These are phyloP conservation scores for Python bivittatus DNA, from an alignment of 2,113 vertebrate species.

Conservation along the genomic window DNA sequence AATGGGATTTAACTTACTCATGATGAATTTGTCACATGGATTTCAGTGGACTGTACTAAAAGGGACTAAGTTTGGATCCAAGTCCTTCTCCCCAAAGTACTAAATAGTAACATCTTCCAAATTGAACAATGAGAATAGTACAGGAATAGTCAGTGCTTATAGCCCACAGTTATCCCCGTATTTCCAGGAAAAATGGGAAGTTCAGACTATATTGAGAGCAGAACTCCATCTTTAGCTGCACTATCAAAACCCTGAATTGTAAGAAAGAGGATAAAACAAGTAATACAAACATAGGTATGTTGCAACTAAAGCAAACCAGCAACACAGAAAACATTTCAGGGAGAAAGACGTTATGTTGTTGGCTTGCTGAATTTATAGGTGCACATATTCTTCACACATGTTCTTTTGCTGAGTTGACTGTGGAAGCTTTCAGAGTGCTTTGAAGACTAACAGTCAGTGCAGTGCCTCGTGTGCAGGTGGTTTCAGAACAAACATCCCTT, in stretches of 20 bases:
- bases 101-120: background rate
- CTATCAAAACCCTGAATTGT: background rate
- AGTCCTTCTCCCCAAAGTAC: background rate
- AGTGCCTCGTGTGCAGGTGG: background rate
- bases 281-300: background rate
- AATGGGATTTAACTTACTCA: background rate
- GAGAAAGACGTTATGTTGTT: background rate
- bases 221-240: background rate
- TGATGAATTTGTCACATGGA: background rate
- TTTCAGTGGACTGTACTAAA: background rate
- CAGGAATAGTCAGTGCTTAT: background rate
- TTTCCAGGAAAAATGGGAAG: background rate
- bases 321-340: background rate
- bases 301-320: background rate
- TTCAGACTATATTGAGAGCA: background rate
- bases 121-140: background rate
- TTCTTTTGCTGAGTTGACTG: background rate
- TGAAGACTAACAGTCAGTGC: background rate
- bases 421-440: background rate
- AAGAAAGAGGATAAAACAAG: background rate
- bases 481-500: background rate
- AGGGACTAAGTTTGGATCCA: background rate
- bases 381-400: background rate
- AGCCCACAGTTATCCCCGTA: background rate
- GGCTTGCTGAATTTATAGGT: background rate